Evolutionary conservation across 2,797 vertebrate genomes (phyloP).

Genomic region (Catharus ustulatus): DNA sequence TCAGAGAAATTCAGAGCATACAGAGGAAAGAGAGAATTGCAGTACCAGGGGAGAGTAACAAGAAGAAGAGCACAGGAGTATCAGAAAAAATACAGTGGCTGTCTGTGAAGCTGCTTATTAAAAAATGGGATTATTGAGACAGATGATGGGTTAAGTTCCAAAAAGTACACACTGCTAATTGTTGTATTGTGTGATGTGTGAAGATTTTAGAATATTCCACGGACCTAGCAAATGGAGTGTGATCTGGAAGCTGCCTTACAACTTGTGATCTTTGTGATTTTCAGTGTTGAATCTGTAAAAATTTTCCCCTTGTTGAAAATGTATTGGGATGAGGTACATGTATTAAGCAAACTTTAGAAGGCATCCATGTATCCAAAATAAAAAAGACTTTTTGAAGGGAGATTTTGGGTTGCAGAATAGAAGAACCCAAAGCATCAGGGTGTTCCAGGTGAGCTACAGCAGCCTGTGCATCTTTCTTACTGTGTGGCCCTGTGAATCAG

Average conservation of each 20-base stretch:
- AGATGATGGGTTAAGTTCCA: not conserved
- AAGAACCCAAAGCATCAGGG: not conserved
- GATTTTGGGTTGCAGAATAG: not conserved
- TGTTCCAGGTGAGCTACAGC: not conserved
- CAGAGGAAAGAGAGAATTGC: not conserved
- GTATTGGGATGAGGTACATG: too few relatives aligned
- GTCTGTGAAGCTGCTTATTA: not conserved
- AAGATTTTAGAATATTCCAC: not conserved
- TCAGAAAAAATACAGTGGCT: not conserved
- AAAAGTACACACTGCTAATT: not conserved
- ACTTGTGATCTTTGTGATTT: accelerated
- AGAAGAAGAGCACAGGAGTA: not conserved
- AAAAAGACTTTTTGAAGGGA: not conserved
- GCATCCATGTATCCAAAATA: not conserved
- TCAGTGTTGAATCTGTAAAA: not conserved
- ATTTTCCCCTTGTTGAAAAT: not conserved
- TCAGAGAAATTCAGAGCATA: not conserved
- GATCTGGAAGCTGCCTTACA: not conserved
- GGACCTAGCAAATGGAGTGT: not conserved
- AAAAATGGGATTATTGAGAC: not conserved
- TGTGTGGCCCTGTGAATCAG: not conserved
- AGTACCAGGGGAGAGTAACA: not conserved
- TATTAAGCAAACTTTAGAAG: not conserved
- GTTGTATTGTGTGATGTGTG: too few relatives aligned
- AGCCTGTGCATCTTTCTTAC: not conserved